Evolutionary conservation across 2,888 invertebrate genomes (phyloP).

Genomic region (Sturmia bella): DNA sequence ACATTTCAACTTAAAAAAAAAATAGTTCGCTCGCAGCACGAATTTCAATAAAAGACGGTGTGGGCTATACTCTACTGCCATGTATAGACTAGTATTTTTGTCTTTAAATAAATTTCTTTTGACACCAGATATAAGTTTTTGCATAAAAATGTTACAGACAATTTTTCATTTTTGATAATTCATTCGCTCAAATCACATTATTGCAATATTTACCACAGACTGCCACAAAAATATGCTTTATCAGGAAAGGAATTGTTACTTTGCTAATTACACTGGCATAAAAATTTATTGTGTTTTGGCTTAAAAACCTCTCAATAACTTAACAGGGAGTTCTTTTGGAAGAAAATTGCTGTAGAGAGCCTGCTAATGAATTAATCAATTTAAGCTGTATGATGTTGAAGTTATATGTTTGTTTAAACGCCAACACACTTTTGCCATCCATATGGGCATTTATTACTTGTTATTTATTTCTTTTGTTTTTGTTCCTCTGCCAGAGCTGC

Average conservation of each 20-base stretch:
- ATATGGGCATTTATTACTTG: background rate
- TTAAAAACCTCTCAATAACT: conserved; percentile 42
- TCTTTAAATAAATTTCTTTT: too few species aligned
- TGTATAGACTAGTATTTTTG: too few species aligned
- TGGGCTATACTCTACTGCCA: too few species aligned
- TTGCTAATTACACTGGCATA: conserved; percentile 51
- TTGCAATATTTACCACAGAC: too few species aligned
- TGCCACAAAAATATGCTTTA: too few species aligned
- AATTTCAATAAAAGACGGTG: too few species aligned
- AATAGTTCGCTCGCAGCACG: too few species aligned
- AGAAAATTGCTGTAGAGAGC: conserved; percentile 1
- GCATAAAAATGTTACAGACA: too few species aligned
- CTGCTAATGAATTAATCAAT: conserved; percentile 68
- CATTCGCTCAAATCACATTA: too few species aligned
- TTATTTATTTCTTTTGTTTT: background rate
- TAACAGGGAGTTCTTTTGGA: conserved; percentile 33
- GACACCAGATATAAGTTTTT: too few species aligned
- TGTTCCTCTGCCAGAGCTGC: background rate
- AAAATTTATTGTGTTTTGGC: conserved; percentile 3
- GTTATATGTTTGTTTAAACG: conserved; percentile 63
- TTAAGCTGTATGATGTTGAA: conserved; percentile 60
- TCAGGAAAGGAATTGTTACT: conserved; percentile 2
- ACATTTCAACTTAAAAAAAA: too few species aligned
- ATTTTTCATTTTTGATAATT: too few species aligned
- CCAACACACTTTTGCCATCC: conserved; percentile 65